phyloP scores from a whole-genome alignment of 2,888 invertebrate genomes.

The Chelonus formosanus region DNA sequence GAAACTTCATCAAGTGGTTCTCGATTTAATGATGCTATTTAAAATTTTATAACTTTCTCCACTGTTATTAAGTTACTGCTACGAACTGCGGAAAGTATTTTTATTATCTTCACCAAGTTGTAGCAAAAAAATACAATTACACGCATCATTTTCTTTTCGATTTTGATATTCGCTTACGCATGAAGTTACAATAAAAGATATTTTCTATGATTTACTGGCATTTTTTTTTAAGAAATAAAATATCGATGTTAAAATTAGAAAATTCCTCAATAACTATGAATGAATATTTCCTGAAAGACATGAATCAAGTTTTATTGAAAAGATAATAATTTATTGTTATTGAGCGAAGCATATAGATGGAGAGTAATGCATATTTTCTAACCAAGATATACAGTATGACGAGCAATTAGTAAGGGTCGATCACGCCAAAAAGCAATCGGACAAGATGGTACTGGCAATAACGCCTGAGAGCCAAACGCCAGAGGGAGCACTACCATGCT shows the following conservation, averaged over 20 bases:
- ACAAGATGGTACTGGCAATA: conserved; percentile 42
- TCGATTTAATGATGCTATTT: not conserved
- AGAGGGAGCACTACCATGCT: conserved; percentile 28
- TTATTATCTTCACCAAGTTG: not conserved
- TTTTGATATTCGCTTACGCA: too few species aligned
- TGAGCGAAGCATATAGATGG: too few species aligned
- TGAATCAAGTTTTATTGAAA: too few species aligned
- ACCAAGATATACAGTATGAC: not conserved
- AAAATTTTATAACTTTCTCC: too few species aligned
- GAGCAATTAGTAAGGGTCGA: conserved; percentile 38
- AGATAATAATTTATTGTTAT: too few species aligned
- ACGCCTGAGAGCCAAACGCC: conserved; percentile 34
- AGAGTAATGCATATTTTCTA: too few species aligned
- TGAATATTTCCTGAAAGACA: too few species aligned
- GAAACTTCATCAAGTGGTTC: not conserved
- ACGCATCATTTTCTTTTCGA: not conserved
- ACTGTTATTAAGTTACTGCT: not conserved
- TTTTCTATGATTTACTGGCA: not conserved
- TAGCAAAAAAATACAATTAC: conserved; percentile 21
- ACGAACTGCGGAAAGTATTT: not conserved
- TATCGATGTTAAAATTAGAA: too few species aligned
- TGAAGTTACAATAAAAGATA: too few species aligned
- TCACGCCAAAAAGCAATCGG: conserved; percentile 43
- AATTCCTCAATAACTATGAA: too few species aligned
- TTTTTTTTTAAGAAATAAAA: too few species aligned